phyloP scores from a whole-genome alignment of 2,888 invertebrate genomes.

The Leptinotarsa juncta region DNA sequence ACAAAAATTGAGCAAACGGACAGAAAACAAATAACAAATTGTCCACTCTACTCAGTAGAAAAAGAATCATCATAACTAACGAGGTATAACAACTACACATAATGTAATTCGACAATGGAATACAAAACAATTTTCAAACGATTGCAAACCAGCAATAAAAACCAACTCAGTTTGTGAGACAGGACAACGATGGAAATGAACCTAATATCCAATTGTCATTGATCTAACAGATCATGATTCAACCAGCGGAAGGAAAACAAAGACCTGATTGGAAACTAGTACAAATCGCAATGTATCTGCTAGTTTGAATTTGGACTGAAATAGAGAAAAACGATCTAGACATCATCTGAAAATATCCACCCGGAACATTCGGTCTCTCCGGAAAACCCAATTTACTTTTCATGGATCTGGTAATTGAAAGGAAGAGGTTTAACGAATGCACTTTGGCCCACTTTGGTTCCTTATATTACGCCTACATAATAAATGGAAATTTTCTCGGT shows the following conservation, averaged over 20 bases:
- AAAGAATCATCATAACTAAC: no score
- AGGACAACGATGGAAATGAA: not conserved
- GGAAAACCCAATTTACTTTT: slow-evolving; percentile 38
- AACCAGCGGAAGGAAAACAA: not conserved
- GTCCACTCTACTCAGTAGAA: no score
- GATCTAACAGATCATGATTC: not conserved
- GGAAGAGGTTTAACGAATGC: slow-evolving; percentile 36
- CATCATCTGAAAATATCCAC: slow-evolving; percentile 20
- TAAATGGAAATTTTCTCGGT: slow-evolving; percentile 31
- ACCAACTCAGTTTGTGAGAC: not conserved
- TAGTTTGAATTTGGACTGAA: not conserved
- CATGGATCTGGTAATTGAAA: slow-evolving; percentile 38
- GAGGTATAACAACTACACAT: no score
- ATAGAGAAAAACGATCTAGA: not conserved
- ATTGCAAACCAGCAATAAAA: not conserved
- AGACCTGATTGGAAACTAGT: slow-evolving; percentile 4
- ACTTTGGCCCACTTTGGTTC: slow-evolving; percentile 36
- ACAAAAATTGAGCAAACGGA: no score
- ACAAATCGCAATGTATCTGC: not conserved
- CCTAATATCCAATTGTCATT: not conserved
- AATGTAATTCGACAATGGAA: no score
- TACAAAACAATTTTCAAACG: not conserved
- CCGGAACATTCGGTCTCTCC: slow-evolving; percentile 25
- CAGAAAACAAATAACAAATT: no score
- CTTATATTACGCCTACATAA: slow-evolving; percentile 35